phyloP scores from a whole-genome alignment of 35 echinoderm and acorn worm species.

The Strongylocentrotus purpuratus region DNA sequence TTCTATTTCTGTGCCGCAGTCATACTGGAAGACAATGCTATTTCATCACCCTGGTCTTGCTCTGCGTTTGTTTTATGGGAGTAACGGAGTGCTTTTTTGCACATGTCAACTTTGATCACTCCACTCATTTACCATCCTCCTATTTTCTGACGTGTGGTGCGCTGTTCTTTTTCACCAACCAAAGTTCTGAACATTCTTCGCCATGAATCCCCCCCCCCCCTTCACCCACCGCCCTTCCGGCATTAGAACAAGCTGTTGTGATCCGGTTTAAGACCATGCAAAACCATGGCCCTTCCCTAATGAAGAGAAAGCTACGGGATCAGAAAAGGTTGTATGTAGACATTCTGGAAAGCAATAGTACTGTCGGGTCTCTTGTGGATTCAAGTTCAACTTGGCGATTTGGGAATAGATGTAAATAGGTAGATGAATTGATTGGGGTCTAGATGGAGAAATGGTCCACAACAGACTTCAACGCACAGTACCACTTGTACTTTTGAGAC shows the following conservation, averaged over 20 bases:
- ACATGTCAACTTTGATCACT: conserved; percentile 40
- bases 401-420: neutral
- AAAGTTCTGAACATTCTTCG: neutral
- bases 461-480: neutral
- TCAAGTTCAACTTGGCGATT: neutral
- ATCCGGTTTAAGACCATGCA: neutral
- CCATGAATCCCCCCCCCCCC: neutral
- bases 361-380: neutral
- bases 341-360: neutral
- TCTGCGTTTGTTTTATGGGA: conserved; percentile 26
- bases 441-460: neutral
- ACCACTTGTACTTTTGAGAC: conserved; percentile 1
- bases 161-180: neutral
- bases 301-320: neutral
- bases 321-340: conserved; percentile 6
- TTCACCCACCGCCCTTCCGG: neutral
- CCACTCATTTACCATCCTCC: conserved; percentile 17
- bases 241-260: neutral
- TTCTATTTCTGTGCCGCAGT: conserved; percentile 24
- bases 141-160: conserved; percentile 19
- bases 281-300: neutral
- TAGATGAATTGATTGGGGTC: conserved; percentile 2
- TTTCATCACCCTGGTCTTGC: conserved; percentile 25
- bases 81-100: conserved; percentile 40
- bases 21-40: neutral